These are phyloP conservation scores for Helicorthomorpha holstii DNA, from an alignment of 1,140 invertebrate species.

Conservation along the genomic window DNA sequence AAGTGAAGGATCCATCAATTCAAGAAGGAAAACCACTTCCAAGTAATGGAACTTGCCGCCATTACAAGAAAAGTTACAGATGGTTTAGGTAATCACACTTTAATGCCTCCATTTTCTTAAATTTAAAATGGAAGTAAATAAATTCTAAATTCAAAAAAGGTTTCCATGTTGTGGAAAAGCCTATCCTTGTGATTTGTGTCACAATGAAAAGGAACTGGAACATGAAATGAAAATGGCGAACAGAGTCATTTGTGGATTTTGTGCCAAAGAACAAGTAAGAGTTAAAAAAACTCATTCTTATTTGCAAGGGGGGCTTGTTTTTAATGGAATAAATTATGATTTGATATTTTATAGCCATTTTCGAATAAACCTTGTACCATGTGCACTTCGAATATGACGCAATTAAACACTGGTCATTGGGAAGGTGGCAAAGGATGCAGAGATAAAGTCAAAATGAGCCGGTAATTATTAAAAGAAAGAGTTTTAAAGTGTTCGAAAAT, in stretches of 20 bases:
- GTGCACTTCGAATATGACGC: conserved; percentile 20
- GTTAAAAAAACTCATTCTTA: conserved; percentile 4
- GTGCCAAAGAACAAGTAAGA: conserved; percentile 26
- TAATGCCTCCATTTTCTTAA: background rate
- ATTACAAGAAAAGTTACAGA: conserved; percentile 30
- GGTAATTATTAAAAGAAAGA: conserved; percentile 13
- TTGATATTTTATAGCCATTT: conserved; percentile 17
- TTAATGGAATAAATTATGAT: background rate
- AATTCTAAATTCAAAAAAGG: conserved; percentile 11
- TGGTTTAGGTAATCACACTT: conserved; percentile 22
- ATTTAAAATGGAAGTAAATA: too few species aligned
- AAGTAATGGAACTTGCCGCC: conserved; percentile 25
- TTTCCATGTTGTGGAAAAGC: conserved; percentile 30
- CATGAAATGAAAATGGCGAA: conserved; percentile 29
- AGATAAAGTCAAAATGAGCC: conserved; percentile 26
- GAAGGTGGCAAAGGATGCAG: conserved; percentile 28
- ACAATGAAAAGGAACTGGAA: conserved; percentile 24
- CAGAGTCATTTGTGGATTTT: conserved; percentile 30
- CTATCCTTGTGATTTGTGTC: conserved; percentile 29
- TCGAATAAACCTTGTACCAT: conserved; percentile 19
- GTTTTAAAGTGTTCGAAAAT: background rate
- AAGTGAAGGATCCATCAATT: conserved; percentile 16
- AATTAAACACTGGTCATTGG: conserved; percentile 22
- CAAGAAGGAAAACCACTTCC: conserved; percentile 26
- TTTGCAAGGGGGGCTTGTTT: too few species aligned